Conservation (phyloP, 2,888 invertebrate species). For the Opisthograptis luteolata region DNA sequence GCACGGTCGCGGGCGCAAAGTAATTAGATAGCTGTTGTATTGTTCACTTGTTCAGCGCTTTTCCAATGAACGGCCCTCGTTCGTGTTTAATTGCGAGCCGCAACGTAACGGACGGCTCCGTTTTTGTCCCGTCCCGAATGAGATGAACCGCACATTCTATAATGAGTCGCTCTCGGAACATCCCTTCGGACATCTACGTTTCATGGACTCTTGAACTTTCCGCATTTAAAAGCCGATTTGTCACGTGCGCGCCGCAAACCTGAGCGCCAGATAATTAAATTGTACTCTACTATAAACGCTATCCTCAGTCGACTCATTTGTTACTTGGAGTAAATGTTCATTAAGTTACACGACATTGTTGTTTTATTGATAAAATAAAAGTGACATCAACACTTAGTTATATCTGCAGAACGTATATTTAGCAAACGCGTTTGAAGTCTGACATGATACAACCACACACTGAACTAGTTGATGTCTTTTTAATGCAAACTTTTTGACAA, state of each 20-base stretch:
- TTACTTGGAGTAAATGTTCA: constrained; percentile 2
- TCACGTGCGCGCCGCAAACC: constrained; percentile 36
- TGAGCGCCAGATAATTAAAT: constrained; percentile 33
- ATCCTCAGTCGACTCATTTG: constrained; percentile 19
- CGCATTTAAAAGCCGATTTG: constrained; percentile 41
- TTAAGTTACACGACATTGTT: constrained; percentile 6
- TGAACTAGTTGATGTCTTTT: constrained; percentile 18
- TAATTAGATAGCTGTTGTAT: constrained; percentile 77
- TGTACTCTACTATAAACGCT: constrained; percentile 30
- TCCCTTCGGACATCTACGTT: constrained; percentile 46
- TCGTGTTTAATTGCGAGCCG: constrained; percentile 76
- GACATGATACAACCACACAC: constrained; percentile 18
- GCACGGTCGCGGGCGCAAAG: constrained; percentile 53
- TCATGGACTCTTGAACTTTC: constrained; percentile 47
- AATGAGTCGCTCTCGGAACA: constrained; percentile 60
- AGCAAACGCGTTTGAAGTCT: constrained; percentile 20
- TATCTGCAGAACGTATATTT: neutral
- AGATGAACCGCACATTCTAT: constrained; percentile 71
- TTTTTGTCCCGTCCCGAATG: constrained; percentile 71
- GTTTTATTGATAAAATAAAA: constrained; percentile 9
- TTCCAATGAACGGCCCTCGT: constrained; percentile 67
- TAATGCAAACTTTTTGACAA: neutral
- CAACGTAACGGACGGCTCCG: constrained; percentile 73
- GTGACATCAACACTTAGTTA: neutral
- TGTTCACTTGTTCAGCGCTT: constrained; percentile 76